Conservation (phyloP, 2,113 vertebrate genomes). For the Misgurnus mizolepis region DNA sequence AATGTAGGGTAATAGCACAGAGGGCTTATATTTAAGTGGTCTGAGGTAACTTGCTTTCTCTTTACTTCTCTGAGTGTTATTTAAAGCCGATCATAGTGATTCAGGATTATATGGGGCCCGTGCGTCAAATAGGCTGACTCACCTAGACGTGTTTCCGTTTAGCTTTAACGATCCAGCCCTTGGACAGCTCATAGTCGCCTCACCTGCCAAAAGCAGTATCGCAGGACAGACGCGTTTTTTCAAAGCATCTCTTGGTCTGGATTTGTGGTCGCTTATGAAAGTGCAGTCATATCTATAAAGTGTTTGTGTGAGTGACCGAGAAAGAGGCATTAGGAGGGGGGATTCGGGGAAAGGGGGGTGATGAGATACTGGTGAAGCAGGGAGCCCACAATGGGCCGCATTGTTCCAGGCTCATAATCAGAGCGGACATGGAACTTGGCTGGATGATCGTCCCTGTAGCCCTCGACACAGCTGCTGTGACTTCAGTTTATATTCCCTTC, state of each 20-base stretch:
- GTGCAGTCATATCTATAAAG: conserved; percentile 24
- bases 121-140: conserved; percentile 32
- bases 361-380: conserved; percentile 56
- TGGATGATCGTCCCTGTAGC: conserved; percentile 70
- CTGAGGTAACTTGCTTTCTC: conserved; percentile 15
- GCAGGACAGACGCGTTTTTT: conserved; percentile 39
- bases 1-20: conserved; percentile 15
- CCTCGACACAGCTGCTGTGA: conserved; percentile 74
- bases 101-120: conserved; percentile 38
- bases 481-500: conserved; percentile 65
- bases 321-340: neutral
- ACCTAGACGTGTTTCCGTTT: conserved; percentile 40
- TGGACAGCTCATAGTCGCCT: conserved; percentile 4
- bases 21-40: neutral
- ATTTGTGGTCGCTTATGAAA: conserved; percentile 42
- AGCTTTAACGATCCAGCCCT: neutral
- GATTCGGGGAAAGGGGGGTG: conserved; percentile 40
- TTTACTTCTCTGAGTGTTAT: conserved; percentile 30
- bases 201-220: conserved; percentile 8
- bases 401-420: conserved; percentile 76
- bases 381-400: conserved; percentile 72
- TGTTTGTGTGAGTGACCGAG: conserved; percentile 32
- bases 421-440: conserved; percentile 76
- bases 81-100: conserved; percentile 30
- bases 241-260: conserved; percentile 50